Evolutionary conservation across 2,797 vertebrate species (phyloP).

Genomic region (Argentina silus): DNA sequence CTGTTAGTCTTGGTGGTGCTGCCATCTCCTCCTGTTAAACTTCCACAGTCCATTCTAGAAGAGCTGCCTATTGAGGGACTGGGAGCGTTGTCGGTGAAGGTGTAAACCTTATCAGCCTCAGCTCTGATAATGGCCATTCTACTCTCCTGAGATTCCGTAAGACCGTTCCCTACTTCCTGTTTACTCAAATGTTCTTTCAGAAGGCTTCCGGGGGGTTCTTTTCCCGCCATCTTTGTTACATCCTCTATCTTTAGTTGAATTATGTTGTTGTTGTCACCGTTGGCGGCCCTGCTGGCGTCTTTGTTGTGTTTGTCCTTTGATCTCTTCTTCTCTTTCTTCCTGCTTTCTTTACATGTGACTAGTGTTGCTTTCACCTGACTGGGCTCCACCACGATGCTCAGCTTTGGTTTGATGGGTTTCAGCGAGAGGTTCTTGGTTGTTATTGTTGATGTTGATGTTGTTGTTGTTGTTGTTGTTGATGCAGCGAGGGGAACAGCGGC

Average conservation of each 20-base stretch:
- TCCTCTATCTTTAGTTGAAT: conserved; percentile 81
- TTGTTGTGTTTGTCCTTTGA: conserved; percentile 93
- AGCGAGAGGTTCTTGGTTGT: conserved; percentile 90
- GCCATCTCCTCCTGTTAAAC: conserved; percentile 84
- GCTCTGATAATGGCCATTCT: conserved; percentile 99
- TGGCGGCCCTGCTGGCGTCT: conserved; percentile 81
- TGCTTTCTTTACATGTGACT: conserved; percentile 90
- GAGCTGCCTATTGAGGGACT: conserved; percentile 96
- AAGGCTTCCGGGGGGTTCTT: conserved; percentile 91
- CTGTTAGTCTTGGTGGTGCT: conserved; percentile 89
- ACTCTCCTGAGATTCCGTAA: conserved; percentile 92
- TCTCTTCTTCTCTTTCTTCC: conserved; percentile 95
- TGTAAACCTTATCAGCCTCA: conserved; percentile 98
- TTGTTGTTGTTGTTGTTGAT: too few species aligned
- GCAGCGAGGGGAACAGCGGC: conserved; percentile 86
- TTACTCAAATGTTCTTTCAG: conserved; percentile 96
- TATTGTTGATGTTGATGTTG: too few species aligned
- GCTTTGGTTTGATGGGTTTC: conserved; percentile 98
- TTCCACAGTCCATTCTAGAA: conserved; percentile 86
- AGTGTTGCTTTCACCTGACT: conserved; percentile 87
- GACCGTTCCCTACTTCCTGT: conserved; percentile 87
- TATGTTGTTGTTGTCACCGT: conserved; percentile 77
- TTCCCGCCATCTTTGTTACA: conserved; percentile 69
- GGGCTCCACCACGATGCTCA: conserved; percentile 91
- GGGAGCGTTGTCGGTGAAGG: conserved; percentile 97